Conservation (phyloP, 2,797 vertebrate genomes). For the Muscicapa comitata region DNA sequence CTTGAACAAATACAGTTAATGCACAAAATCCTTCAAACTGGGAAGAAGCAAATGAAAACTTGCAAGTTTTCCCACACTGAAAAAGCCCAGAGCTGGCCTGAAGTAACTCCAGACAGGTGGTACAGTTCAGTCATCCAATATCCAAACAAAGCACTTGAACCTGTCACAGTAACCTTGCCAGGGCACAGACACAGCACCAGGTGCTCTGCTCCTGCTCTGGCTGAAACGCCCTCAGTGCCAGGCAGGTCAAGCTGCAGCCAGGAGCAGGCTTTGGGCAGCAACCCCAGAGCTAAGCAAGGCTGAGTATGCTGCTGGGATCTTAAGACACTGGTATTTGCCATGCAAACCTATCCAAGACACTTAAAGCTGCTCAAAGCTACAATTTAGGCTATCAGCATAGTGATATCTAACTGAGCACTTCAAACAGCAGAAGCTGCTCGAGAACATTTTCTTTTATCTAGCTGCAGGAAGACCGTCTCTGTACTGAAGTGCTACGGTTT, state of each 20-base stretch:
- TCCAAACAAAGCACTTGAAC: background rate
- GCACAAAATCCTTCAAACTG: background rate
- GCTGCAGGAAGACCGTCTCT: background rate
- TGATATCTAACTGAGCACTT: background rate
- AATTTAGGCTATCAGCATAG: background rate
- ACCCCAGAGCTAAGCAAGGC: background rate
- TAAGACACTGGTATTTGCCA: background rate
- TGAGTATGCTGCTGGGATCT: background rate
- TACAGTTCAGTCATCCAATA: background rate
- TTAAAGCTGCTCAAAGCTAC: background rate
- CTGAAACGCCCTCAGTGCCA: background rate
- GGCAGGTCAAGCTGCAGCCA: background rate
- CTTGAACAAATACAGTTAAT: background rate
- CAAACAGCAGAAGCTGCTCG: background rate
- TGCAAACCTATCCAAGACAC: background rate
- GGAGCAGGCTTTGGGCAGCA: background rate
- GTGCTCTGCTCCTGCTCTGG: background rate
- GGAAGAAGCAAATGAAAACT: background rate
- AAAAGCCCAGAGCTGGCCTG: background rate
- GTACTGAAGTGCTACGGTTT: background rate
- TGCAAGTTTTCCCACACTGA: background rate
- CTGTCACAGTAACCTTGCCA: background rate
- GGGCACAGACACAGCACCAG: background rate
- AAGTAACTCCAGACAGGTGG: background rate
- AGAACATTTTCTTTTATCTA: background rate